phyloP scores from a whole-genome alignment of 2,113 vertebrate species.

The Epinephelus lanceolatus region DNA sequence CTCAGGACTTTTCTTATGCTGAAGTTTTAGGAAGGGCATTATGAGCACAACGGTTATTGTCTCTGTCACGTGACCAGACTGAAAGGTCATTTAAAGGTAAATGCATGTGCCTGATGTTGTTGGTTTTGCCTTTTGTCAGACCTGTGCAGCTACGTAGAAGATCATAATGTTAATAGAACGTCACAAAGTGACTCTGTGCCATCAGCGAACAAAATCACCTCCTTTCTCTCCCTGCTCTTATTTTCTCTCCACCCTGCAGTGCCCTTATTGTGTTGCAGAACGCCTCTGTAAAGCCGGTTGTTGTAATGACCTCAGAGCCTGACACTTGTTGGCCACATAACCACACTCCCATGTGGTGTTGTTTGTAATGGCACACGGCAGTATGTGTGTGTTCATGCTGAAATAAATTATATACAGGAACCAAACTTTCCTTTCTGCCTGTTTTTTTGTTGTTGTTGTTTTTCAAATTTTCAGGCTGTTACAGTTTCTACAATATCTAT shows the following conservation, averaged over 20 bases:
- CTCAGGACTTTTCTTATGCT: neutral
- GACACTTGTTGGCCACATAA: neutral
- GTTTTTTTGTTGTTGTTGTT: neutral
- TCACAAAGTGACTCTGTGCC: slow-evolving; percentile 17
- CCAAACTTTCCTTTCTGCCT: neutral
- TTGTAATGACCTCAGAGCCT: slow-evolving; percentile 22
- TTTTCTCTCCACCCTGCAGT: slow-evolving; percentile 22
- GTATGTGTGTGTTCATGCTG: slow-evolving; percentile 32
- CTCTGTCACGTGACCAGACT: neutral
- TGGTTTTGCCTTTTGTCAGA: slow-evolving; percentile 12
- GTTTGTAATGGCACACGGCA: slow-evolving; percentile 8
- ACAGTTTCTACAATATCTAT: neutral
- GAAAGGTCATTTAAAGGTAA: neutral
- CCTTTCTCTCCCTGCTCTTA: neutral
- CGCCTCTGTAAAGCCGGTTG: neutral
- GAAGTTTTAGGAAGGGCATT: neutral
- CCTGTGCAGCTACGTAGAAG: neutral
- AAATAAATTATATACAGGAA: slow-evolving; percentile 59
- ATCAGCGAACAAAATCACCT: slow-evolving; percentile 38
- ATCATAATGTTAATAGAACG: neutral
- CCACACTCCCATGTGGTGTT: slow-evolving; percentile 1
- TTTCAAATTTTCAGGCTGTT: too few species aligned
- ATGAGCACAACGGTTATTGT: neutral
- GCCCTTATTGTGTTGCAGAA: slow-evolving; percentile 35
- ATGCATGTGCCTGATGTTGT: slow-evolving; percentile 38